Base-by-base conservation (phyloP, 92 coral and sea anemone species). In the Porites cylindrica region DNA sequence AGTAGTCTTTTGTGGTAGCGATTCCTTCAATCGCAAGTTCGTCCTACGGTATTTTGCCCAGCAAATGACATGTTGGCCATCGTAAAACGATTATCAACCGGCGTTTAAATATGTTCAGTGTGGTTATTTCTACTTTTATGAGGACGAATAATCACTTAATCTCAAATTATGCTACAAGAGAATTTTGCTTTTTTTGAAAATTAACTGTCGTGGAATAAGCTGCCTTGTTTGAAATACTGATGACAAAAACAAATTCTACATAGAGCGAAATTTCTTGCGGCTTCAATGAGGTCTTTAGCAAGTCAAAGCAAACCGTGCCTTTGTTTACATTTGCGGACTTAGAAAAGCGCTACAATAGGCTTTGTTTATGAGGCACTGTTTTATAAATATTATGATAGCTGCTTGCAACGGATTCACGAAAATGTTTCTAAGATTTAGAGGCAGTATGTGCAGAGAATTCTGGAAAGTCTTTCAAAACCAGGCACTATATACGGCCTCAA, bases 311-410 rank as follows among this genome's bases (percentile, higher is more conserved):
- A 38, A 6, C 66, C 80, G 81, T 51, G 23, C 54, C 65, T 73
- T 63, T 83, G 81, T 83, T 83, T 73, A 73, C 87, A 74, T 72
- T 60, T 50, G 51, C n/a, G 47, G 62, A 82, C 38, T 60, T 43
- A 59, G 72, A 9, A 83, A 61, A 63, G 87, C 74, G 10, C 51
- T 51, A 83, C 67, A 74, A 62, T 47, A 16, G 73, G 21, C 72
- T 73, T 83, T 74, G 62, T 60, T 51, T 73, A n/a, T 21, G 61
- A 66, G 50, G 51, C 69, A 60, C 29, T 47, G 13, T 16, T 61
- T 53, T 52, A 63, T 56, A 56, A 56, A 56, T 56, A 1, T 62
- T 29, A 50, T 83, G 60, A 61, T 82, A 13, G 61, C 18, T 16
- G 62, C 70, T 47, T 72, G n/a, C 47, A 29, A 24, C 4, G 24